These are phyloP conservation scores for Germaria angustata DNA, from an alignment of 2,888 invertebrate species.

Conservation along the genomic window DNA sequence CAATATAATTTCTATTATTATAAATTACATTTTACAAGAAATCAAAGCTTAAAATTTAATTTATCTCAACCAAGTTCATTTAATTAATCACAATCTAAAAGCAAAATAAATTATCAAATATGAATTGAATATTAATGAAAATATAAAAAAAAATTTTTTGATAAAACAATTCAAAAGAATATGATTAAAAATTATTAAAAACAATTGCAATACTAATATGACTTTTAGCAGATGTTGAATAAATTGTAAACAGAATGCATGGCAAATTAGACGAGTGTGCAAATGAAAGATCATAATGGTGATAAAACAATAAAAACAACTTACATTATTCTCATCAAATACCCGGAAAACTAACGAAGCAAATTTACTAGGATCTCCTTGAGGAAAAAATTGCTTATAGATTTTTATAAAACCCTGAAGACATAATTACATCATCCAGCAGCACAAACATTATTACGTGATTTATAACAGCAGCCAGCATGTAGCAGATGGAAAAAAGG, in stretches of 20 bases:
- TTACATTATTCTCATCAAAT: conserved; percentile 99
- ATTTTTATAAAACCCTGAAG: conserved; percentile 98
- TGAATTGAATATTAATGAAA: no score
- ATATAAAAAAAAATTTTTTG: no score
- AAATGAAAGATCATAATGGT: not conserved
- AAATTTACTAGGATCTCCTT: conserved; percentile 99
- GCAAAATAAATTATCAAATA: no score
- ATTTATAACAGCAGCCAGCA: conserved; percentile 33
- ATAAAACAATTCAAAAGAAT: no score
- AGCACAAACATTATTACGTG: conserved; percentile 25
- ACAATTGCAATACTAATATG: not conserved
- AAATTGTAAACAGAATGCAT: no score
- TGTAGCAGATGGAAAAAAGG: not conserved
- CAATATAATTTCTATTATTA: no score
- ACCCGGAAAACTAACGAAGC: conserved; percentile 98
- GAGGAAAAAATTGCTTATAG: conserved; percentile 99
- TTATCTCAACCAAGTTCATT: no score
- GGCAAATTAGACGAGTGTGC: not conserved
- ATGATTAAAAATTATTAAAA: no score
- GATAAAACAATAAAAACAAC: conserved; percentile 77
- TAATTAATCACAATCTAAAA: no score
- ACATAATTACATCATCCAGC: conserved; percentile 16
- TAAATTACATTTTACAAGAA: no score
- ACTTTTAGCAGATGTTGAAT: no score
- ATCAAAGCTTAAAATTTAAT: no score